Percentiles rank a stretch among this genome's conserved stretches.
phyloP scores from a whole-genome alignment of 1,140 invertebrate species.

The Lepidurus arcticus region DNA sequence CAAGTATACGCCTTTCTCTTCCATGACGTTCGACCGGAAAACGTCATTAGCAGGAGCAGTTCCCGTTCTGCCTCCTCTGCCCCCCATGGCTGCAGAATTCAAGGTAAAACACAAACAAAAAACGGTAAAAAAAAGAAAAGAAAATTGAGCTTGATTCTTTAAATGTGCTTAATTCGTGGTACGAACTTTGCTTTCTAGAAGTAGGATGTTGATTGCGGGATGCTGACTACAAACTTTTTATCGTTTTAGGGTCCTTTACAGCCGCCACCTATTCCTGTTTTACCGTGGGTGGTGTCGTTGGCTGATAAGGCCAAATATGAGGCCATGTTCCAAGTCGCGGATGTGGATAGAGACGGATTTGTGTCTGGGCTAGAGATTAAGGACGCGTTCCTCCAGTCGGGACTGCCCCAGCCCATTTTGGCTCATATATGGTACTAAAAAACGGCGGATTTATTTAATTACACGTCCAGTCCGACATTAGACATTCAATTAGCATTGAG shows the following conservation, averaged over 20 bases:
- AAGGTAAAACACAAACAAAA: conserved; percentile 11
- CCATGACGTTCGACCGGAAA: conserved; percentile 25
- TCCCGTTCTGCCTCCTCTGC: conserved; percentile 28
- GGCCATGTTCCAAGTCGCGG: conserved; percentile 77
- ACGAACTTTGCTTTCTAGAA: not conserved
- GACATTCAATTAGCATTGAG: too few relatives aligned
- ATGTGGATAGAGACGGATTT: conserved; percentile 88
- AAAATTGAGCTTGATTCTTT: not conserved
- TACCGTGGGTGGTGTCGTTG: conserved; percentile 63
- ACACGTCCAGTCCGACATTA: too few relatives aligned
- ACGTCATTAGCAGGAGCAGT: conserved; percentile 28
- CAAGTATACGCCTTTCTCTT: conserved; percentile 11
- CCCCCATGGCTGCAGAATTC: conserved; percentile 16
- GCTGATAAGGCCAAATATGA: conserved; percentile 77
- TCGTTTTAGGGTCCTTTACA: conserved; percentile 39
- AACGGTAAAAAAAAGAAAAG: not conserved
- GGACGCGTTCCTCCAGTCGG: conserved; percentile 87
- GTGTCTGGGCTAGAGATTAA: conserved; percentile 91
- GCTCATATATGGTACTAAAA: conserved; percentile 84
- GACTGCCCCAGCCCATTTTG: conserved; percentile 76
- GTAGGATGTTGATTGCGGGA: not conserved
- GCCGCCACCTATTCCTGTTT: conserved; percentile 40
- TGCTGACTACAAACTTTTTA: not conserved
- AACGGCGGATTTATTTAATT: not conserved
- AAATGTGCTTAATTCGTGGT: not conserved